Conservation (phyloP, 2,888 invertebrate species). For the Melipona beecheii region DNA sequence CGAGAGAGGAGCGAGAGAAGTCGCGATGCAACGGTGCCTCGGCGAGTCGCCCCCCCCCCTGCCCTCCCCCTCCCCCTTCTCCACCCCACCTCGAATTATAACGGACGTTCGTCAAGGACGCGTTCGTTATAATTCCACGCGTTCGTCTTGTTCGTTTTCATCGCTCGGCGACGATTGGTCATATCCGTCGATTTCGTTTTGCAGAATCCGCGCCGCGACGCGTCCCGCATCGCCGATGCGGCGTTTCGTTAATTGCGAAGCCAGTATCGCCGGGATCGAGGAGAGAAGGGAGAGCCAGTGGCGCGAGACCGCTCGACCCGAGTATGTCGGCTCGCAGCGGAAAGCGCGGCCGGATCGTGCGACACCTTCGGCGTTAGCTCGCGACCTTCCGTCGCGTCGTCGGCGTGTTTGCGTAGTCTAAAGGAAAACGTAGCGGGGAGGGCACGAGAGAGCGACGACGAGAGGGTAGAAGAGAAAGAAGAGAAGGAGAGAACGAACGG, state of each 20-base stretch:
- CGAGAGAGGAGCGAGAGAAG: constrained; percentile 7
- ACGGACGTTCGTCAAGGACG: constrained; percentile 7
- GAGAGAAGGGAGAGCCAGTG: background rate
- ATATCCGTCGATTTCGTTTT: constrained; percentile 25
- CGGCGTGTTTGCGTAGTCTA: constrained; percentile 75
- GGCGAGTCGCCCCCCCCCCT: too few relatives aligned
- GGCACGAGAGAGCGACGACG: background rate
- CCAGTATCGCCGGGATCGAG: background rate
- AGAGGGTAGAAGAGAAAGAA: background rate
- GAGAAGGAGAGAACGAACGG: background rate
- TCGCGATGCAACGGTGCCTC: background rate
- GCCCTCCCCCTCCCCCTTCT: too few relatives aligned
- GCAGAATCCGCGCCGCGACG: background rate
- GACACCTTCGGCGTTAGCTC: constrained; percentile 65
- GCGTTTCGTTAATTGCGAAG: constrained; percentile 6
- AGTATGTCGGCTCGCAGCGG: constrained; percentile 2
- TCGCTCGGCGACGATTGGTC: background rate
- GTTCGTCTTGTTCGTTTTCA: background rate
- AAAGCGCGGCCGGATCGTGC: constrained; percentile 38
- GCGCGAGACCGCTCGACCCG: constrained; percentile 1
- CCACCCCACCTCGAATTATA: too few relatives aligned
- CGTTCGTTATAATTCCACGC: background rate
- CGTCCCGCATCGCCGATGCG: background rate
- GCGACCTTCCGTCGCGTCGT: constrained; percentile 77
- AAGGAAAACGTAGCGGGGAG: constrained; percentile 26